phyloP scores from a whole-genome alignment of 2,113 vertebrate genomes.

The Telmatochromis sp. region DNA sequence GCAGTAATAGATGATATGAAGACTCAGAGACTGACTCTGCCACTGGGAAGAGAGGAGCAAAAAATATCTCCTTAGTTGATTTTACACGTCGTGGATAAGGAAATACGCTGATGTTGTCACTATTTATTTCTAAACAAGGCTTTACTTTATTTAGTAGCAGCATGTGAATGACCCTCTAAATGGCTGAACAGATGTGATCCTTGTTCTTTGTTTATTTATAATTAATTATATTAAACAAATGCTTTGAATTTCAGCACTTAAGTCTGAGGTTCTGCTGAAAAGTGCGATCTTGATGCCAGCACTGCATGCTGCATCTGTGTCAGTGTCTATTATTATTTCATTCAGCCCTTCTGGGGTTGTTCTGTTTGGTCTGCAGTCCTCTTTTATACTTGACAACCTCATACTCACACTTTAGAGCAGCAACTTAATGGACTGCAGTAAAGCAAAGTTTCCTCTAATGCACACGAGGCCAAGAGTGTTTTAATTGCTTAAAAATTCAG shows the following conservation, averaged over 20 bases:
- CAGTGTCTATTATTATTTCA: neutral
- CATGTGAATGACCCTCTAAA: neutral
- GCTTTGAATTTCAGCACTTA: neutral
- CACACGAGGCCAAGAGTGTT: neutral
- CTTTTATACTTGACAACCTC: neutral
- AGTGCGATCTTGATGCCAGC: neutral
- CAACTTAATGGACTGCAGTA: neutral
- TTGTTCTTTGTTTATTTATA: neutral
- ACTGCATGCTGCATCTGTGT: neutral
- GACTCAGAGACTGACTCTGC: slow-evolving; percentile 7
- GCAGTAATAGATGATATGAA: slow-evolving; percentile 10
- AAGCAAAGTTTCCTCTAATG: neutral
- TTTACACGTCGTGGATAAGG: neutral
- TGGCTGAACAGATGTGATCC: neutral
- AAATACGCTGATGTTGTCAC: neutral
- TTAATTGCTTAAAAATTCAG: neutral
- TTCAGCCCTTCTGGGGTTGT: neutral
- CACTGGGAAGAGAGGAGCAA: neutral
- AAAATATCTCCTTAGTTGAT: neutral
- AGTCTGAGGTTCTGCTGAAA: neutral
- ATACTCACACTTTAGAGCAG: neutral
- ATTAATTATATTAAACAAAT: neutral
- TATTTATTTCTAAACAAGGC: neutral
- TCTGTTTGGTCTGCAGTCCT: neutral
- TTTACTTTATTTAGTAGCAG: neutral